Percentiles rank a stretch among this genome's conserved stretches.
phyloP scores from a whole-genome alignment of 2,888 invertebrate species.

The Cheilosia impressa region DNA sequence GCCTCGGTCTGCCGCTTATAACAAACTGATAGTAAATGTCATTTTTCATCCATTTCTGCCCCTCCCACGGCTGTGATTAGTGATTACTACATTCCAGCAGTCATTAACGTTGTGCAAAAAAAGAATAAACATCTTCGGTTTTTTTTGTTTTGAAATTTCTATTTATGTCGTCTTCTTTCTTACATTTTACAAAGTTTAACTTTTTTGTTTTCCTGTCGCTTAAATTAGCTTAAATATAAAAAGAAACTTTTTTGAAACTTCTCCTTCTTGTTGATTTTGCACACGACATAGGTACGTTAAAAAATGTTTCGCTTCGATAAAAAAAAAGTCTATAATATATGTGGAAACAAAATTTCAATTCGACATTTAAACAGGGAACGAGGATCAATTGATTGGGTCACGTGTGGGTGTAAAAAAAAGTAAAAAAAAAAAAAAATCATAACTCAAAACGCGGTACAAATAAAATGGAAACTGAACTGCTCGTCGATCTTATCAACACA shows the following conservation, averaged over 20 bases:
- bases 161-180: conserved; percentile 48
- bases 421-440: conserved; percentile 7
- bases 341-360: conserved; percentile 10
- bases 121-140: background rate
- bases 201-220: conserved; percentile 63
- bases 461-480: conserved; percentile 41
- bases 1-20: too few species aligned
- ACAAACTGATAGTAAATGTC: too few species aligned
- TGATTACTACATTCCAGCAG: background rate
- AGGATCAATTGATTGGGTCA: background rate
- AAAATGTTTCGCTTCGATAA: conserved; percentile 23
- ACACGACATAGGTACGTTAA: conserved; percentile 51
- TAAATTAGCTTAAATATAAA: conserved; percentile 71
- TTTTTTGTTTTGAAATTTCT: conserved; percentile 26
- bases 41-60: too few species aligned
- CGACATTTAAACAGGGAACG: conserved; percentile 20
- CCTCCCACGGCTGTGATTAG: too few species aligned
- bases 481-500: conserved; percentile 49
- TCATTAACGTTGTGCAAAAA: background rate
- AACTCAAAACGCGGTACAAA: conserved; percentile 32
- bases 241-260: conserved; percentile 53
- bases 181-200: conserved; percentile 73
- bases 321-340: background rate
- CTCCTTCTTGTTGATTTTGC: conserved; percentile 32
- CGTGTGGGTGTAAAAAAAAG: background rate